phyloP scores from a whole-genome alignment of 1,140 invertebrate species.

The Odontomachus brunneus region DNA sequence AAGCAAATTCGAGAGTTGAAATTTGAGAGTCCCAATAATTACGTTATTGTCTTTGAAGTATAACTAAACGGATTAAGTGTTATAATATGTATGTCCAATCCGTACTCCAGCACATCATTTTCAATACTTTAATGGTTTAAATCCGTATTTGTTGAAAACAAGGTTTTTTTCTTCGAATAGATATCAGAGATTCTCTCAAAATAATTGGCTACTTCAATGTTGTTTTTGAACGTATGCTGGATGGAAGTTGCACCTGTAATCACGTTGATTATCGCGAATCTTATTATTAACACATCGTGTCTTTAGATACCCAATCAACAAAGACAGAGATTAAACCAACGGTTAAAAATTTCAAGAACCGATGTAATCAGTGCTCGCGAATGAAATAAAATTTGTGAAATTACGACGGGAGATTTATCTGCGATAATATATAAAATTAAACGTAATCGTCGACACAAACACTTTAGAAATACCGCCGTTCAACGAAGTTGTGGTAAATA shows the following conservation, averaged over 20 bases:
- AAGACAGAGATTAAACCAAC: not conserved
- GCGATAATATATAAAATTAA: constrained; percentile 19
- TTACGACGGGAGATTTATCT: not conserved
- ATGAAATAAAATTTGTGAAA: constrained; percentile 26
- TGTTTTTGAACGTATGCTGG: not conserved
- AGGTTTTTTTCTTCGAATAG: no score
- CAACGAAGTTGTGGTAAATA: not conserved
- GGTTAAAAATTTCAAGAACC: constrained; percentile 16
- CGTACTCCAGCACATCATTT: no score
- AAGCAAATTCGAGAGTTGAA: not conserved
- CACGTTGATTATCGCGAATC: not conserved
- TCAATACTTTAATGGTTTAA: no score
- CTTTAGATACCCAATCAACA: constrained; percentile 13
- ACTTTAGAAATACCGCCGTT: constrained; percentile 23
- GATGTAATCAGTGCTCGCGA: not conserved
- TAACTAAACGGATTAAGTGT: not conserved
- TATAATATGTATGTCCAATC: no score
- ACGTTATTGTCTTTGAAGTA: not conserved
- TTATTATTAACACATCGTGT: not conserved
- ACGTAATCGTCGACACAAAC: constrained; percentile 16
- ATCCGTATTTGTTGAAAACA: no score
- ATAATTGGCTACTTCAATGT: not conserved
- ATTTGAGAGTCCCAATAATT: not conserved
- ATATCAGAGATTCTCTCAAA: no score
- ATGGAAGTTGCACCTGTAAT: not conserved